Evolutionary conservation across 2,797 vertebrate genomes (phyloP).

Genomic region (Harpagifer antarcticus): DNA sequence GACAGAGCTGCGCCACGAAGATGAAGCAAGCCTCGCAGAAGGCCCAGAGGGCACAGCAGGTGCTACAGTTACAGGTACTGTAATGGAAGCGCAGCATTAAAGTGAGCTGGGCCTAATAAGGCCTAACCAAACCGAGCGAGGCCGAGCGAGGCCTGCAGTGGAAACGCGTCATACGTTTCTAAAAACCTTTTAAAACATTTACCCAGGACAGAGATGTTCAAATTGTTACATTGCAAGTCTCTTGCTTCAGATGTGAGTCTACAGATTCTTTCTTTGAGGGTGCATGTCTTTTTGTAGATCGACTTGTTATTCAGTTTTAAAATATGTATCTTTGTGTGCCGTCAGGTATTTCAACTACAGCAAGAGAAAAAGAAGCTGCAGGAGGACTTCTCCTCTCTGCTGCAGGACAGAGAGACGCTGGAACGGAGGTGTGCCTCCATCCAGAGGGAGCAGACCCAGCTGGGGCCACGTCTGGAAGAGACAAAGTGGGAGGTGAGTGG

Average conservation of each 20-base stretch:
- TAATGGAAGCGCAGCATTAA: too few relatives aligned
- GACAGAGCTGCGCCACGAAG: conserved; percentile 88
- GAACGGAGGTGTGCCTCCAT: conserved; percentile 93
- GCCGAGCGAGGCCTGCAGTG: too few relatives aligned
- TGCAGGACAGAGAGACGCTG: conserved; percentile 94
- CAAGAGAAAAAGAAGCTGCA: conserved; percentile 98
- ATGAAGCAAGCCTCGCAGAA: conserved; percentile 92
- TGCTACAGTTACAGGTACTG: conserved; percentile 93
- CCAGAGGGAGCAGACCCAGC: conserved; percentile 94
- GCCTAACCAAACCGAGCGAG: too few relatives aligned
- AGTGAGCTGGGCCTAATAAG: too few relatives aligned
- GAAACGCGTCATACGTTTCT: too few relatives aligned
- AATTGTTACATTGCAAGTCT: background rate
- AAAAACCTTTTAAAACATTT: conserved; percentile 9
- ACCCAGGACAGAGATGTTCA: background rate
- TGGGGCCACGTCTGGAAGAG: conserved; percentile 96
- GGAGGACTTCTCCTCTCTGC: conserved; percentile 94
- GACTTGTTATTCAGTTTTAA: background rate
- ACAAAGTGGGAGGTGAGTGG: conserved; percentile 96
- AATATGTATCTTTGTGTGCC: conserved; percentile 24
- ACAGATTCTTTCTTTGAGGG: background rate
- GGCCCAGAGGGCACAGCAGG: conserved; percentile 93
- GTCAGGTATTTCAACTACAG: conserved; percentile 93
- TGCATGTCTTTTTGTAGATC: background rate
- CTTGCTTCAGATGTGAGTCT: background rate